These are phyloP conservation scores for Acrocephalus scirpaceus DNA, from an alignment of 2,797 vertebrate species.

Conservation along the genomic window DNA sequence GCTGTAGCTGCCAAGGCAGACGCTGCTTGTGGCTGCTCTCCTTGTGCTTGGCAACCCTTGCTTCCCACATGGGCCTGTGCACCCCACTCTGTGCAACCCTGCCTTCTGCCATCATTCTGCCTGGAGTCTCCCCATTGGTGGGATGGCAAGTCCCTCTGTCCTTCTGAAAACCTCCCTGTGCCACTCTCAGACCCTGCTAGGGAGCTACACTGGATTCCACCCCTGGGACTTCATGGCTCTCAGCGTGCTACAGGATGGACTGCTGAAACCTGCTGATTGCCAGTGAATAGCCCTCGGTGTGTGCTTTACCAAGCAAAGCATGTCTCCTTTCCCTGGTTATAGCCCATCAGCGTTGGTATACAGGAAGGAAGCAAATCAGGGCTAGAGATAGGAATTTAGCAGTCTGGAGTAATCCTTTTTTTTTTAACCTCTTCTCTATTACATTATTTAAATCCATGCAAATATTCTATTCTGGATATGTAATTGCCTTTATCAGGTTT, in stretches of 20 bases:
- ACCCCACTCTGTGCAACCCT: neutral
- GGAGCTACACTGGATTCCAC: neutral
- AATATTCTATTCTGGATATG: neutral
- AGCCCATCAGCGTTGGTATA: neutral
- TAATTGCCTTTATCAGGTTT: neutral
- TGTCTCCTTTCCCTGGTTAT: neutral
- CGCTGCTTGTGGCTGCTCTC: neutral
- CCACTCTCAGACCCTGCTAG: fast-evolving
- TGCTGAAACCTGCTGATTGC: neutral
- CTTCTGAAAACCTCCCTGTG: neutral
- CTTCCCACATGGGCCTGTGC: fast-evolving
- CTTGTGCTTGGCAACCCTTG: neutral
- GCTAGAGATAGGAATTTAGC: neutral
- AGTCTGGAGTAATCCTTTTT: neutral
- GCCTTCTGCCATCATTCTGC: neutral
- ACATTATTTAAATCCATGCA: neutral
- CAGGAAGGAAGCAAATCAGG: neutral
- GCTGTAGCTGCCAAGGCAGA: neutral
- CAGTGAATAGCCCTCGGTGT: neutral
- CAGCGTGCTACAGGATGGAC: neutral
- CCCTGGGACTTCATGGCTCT: neutral
- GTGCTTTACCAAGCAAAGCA: neutral
- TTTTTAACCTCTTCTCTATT: neutral
- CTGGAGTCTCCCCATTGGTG: neutral
- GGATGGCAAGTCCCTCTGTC: neutral